Evolutionary conservation across 2,888 invertebrate genomes (phyloP), one percentile per base, ranked within the genome.

Genomic region (Lasioglossum villosulum): DNA sequence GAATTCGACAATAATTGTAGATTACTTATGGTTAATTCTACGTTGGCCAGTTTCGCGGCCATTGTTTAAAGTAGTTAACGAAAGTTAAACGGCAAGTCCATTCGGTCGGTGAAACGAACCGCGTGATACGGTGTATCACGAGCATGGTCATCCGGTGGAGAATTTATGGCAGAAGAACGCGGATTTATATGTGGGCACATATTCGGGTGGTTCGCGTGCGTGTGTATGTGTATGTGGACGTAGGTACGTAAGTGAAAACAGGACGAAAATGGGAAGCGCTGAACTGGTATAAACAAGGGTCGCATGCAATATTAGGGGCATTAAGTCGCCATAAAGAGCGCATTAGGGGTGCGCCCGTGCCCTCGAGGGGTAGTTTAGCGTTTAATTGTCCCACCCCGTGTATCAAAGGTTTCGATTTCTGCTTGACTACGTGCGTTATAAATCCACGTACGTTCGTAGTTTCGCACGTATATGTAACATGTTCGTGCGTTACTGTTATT

Each of bases 291-390:
- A 94, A 94, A 94, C 94, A 94, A 94, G 94, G 94, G 94, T 94
- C 93, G 94, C 93, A 93, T 94, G 93, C 94, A 93, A 95, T 94
- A 95, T 95, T 95, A 95, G 95, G 94, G 94, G 94, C 94, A 95
- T 95, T 94, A 95, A 95, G 93, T 94, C 93, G 94, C 94, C 94
- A 95, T 95, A 95, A 95, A 95, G 95, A 94, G 95, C 94, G 94
- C 94, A 95, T 95, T 95, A 95, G 92, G 92, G 92, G 93, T 91
- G 93, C 93, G 92, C 91, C 91, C 83, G 87, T 93, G 93, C 93
- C 95, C 95, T 94, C 94, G 93, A 95, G 94, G 95, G 95, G 94
- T 94, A 95, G 95, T 95, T 95, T 95, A 95, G 94, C 94, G 94
- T 93, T 95, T 95, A 95, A 95, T 95, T 95, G 95, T 95, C 92